Conservation (phyloP, 2,113 vertebrate genomes). For the Microtus richardsoni region DNA sequence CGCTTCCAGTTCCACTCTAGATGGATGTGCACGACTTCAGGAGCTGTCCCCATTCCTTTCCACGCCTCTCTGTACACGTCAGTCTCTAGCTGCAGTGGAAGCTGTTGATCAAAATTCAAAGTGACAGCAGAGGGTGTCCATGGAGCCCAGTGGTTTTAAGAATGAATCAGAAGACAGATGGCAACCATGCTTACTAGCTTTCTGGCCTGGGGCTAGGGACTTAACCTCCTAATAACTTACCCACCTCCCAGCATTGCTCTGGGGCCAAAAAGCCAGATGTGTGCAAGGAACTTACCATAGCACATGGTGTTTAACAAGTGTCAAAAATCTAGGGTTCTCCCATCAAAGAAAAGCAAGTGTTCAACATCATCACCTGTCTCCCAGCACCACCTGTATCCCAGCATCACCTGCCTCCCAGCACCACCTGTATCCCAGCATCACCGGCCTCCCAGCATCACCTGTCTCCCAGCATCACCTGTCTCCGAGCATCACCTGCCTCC, state of each 20-base stretch:
- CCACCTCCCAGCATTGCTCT: not conserved
- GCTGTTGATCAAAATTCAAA: not conserved
- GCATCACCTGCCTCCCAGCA: too few species aligned
- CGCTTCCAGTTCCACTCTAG: not conserved
- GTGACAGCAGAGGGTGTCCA: too few species aligned
- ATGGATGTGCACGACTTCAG: not conserved
- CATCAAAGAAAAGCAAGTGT: not conserved
- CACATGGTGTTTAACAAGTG: not conserved
- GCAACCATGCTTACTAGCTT: not conserved
- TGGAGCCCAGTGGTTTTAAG: not conserved
- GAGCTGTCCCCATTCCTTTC: too few species aligned
- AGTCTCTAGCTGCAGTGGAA: too few species aligned
- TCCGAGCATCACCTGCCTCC: too few species aligned
- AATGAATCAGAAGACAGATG: not conserved
- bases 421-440: too few species aligned
- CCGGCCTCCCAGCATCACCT: too few species aligned
- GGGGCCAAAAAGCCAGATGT: not conserved
- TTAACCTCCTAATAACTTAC: not conserved
- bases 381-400: too few species aligned
- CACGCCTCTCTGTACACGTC: not conserved
- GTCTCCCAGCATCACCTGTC: fast-evolving
- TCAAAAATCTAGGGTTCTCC: not conserved
- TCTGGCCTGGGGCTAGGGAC: not conserved
- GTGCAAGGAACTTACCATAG: not conserved
- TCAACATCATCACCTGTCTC: not conserved